These are phyloP conservation scores for Montipora efflorescens DNA, from an alignment of 64 coral and sea anemone species.

Conservation along the genomic window DNA sequence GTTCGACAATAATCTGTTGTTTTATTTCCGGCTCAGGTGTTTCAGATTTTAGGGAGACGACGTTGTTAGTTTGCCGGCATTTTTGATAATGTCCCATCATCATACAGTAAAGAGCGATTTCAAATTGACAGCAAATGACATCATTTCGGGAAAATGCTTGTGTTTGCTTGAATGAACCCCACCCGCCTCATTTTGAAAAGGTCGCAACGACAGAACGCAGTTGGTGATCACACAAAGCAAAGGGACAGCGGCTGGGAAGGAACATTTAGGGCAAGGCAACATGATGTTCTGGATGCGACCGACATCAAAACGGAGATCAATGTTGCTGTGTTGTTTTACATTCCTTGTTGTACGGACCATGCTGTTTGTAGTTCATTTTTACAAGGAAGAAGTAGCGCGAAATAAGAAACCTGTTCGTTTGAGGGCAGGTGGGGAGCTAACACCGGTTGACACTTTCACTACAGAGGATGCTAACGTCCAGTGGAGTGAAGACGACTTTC, in stretches of 20 bases:
- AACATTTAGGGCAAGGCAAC: not conserved
- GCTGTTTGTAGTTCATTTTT: constrained; percentile 76
- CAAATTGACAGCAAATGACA: not conserved
- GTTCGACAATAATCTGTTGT: not conserved
- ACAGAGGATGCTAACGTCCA: constrained; percentile 36
- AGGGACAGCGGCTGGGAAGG: constrained; percentile 28
- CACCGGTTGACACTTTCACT: not conserved
- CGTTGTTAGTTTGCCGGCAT: not conserved
- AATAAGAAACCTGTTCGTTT: not conserved
- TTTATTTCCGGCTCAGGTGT: not conserved
- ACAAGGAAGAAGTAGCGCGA: constrained; percentile 48
- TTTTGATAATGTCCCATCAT: constrained; percentile 9
- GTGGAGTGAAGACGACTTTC: constrained; percentile 72
- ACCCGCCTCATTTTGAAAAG: constrained; percentile 18
- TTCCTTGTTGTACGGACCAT: constrained; percentile 60
- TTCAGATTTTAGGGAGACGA: not conserved
- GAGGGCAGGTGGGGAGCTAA: constrained; percentile 18
- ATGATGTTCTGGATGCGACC: constrained; percentile 67
- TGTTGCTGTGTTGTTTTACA: constrained; percentile 37
- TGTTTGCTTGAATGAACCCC: constrained; percentile 27
- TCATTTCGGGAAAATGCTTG: constrained; percentile 7
- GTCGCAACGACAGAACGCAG: not conserved
- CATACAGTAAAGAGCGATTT: constrained; percentile 14
- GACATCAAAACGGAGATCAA: constrained; percentile 46
- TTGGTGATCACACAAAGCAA: not conserved